These are phyloP conservation scores for Euclidia mi DNA, from an alignment of 2,888 invertebrate genomes.

Conservation along the genomic window DNA sequence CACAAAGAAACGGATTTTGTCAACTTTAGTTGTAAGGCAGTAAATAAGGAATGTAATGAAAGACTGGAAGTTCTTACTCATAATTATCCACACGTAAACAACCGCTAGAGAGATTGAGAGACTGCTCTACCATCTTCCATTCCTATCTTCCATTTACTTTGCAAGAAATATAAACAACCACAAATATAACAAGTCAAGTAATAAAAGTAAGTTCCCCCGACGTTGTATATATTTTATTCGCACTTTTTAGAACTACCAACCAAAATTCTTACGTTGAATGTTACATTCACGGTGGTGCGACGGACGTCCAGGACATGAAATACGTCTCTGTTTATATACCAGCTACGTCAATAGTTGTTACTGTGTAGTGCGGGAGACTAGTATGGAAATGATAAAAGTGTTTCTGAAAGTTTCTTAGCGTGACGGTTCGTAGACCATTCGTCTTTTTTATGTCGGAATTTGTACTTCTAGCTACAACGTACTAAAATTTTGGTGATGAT, in stretches of 20 bases:
- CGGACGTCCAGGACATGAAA: slow-evolving; percentile 71
- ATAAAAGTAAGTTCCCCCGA: slow-evolving; percentile 23
- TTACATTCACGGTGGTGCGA: slow-evolving; percentile 57
- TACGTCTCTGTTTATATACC: slow-evolving; percentile 70
- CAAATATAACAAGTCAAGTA: slow-evolving; percentile 17
- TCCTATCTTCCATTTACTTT: neutral
- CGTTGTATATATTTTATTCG: slow-evolving; percentile 28
- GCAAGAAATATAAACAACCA: slow-evolving; percentile 6
- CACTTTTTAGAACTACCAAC: slow-evolving; percentile 58
- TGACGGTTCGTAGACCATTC: no score
- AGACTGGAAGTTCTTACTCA: no score
- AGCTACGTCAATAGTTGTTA: slow-evolving; percentile 50
- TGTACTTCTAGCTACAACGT: no score
- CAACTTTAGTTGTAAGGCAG: no score
- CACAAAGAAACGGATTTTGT: no score
- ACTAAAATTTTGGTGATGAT: no score
- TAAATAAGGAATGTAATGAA: no score
- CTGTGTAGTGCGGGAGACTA: slow-evolving; percentile 39
- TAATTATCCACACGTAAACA: no score
- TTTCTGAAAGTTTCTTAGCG: neutral
- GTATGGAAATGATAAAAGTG: neutral
- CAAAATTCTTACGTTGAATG: slow-evolving; percentile 48
- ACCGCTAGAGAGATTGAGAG: no score
- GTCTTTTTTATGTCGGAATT: no score
- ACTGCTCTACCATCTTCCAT: no score